Percentiles rank a stretch among this genome's conserved stretches.
Conservation (phyloP, 2,888 invertebrate species). For the Megastigmus dorsalis region DNA sequence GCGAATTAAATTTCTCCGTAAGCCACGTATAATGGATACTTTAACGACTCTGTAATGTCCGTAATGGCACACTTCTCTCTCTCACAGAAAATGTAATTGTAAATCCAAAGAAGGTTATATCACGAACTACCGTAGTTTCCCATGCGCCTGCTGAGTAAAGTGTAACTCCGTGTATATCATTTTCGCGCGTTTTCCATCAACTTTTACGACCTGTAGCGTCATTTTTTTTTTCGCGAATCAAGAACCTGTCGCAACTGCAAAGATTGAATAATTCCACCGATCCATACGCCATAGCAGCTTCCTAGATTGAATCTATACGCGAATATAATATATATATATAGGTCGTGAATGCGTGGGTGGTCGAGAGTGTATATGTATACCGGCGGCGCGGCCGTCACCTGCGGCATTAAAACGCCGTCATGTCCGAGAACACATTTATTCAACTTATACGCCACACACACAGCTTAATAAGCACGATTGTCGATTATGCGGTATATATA, state of each 20-base stretch:
- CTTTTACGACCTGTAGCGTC: no score
- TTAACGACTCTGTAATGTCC: not conserved
- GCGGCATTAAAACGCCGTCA: no score
- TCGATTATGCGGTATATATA: not conserved
- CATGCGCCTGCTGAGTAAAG: no score
- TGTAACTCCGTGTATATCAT: not conserved
- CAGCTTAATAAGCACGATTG: no score
- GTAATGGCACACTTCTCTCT: not conserved
- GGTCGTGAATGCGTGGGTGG: not conserved
- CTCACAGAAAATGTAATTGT: not conserved
- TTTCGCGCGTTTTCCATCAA: not conserved
- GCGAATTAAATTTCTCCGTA: not conserved
- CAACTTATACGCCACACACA: no score
- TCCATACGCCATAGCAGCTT: no score
- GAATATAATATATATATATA: not conserved
- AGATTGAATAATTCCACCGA: no score
- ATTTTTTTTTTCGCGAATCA: no score
- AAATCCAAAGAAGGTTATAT: not conserved
- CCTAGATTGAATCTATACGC: slow-evolving; percentile 9
- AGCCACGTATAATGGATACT: not conserved
- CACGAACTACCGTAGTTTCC: no score
- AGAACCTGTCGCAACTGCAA: no score
- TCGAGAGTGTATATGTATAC: no score
- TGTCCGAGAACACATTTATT: no score
- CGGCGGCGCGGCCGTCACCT: slow-evolving; percentile 1